These are phyloP conservation scores for Heliconius cydno DNA, from an alignment of 2,888 invertebrate species.

Conservation along the genomic window DNA sequence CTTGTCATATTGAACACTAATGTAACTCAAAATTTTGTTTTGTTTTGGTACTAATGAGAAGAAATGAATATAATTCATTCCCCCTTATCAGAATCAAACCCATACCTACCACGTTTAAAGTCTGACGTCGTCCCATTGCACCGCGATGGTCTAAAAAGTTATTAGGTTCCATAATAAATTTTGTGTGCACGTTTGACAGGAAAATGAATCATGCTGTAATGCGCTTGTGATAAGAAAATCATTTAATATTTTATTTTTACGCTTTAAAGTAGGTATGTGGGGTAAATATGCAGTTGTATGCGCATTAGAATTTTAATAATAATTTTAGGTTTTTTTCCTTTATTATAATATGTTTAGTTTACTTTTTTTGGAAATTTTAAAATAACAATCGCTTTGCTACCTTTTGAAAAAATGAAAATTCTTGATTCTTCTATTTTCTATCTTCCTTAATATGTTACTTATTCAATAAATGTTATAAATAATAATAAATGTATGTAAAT, in stretches of 20 bases:
- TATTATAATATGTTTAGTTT: background rate
- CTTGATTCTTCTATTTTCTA: too few species aligned
- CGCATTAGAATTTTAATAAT: background rate
- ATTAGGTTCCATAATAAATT: slow-evolving; percentile 28
- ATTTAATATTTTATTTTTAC: slow-evolving; percentile 25
- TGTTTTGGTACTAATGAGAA: too few species aligned
- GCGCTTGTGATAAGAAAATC: slow-evolving; percentile 40
- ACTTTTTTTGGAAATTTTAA: background rate
- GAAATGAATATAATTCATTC: too few species aligned
- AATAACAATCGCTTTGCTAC: too few species aligned
- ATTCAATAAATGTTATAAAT: too few species aligned
- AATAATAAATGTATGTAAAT: too few species aligned
- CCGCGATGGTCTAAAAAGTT: background rate
- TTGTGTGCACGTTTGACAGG: slow-evolving; percentile 41
- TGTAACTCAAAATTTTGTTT: too few species aligned
- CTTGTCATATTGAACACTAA: too few species aligned
- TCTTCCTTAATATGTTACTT: too few species aligned
- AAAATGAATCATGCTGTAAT: slow-evolving; percentile 42
- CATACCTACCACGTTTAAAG: background rate
- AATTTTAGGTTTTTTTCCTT: background rate
- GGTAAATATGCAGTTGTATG: background rate
- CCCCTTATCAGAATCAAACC: background rate
- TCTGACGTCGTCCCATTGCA: background rate
- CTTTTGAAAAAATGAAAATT: too few species aligned
- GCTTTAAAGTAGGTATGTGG: background rate